Base-by-base conservation (phyloP, 2,888 invertebrate genomes). In the Cantharis lateralis region DNA sequence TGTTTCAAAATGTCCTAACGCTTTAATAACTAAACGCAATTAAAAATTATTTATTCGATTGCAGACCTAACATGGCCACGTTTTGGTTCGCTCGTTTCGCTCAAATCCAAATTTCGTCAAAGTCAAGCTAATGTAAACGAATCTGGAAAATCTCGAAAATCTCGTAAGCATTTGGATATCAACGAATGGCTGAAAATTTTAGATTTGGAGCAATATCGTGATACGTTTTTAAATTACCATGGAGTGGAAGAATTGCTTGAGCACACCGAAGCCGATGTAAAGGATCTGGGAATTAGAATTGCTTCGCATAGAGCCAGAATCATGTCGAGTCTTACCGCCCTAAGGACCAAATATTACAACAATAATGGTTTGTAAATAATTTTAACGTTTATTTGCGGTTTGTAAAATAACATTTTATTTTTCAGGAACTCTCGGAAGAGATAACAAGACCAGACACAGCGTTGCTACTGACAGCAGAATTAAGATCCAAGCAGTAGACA, bases 301-400 rank as follows among this genome's bases (percentile, higher is more conserved):
- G 89, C 92, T 2, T 91, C 91, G 15, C 93, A 93, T 86, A 87
- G 93, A 28, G 92, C 92, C 1, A 89, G 91, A 82, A 91, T 93
- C 81, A 90, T 92, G 78, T 91, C 92, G 48, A 93, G 92, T 85
- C 87, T 93, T 71, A 89, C 92, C n/a, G 90, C 91, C 10, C 89
- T 93, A 4, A 88, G 91, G 62, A 90, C 91, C 20, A 93, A 93
- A 86, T 91, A 91, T 72, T 88, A 91, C 78, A 91, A 91, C 88
- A 87, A 89, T 61, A 70, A 70, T 70, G 71, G 77, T 74, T 68
- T 69, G 74, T 72, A 69, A 18, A 62, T 15, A 71, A n/a, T 16
- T 3, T 63, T 10, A n/a, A 15, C 84, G 75, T 62, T 16, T 13
- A 18, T 20, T 20, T 63, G 13, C n/a, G 13, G 18, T 66, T 66